phyloP scores from a whole-genome alignment of 2,113 vertebrate genomes.

The Vulpes lagopus region DNA sequence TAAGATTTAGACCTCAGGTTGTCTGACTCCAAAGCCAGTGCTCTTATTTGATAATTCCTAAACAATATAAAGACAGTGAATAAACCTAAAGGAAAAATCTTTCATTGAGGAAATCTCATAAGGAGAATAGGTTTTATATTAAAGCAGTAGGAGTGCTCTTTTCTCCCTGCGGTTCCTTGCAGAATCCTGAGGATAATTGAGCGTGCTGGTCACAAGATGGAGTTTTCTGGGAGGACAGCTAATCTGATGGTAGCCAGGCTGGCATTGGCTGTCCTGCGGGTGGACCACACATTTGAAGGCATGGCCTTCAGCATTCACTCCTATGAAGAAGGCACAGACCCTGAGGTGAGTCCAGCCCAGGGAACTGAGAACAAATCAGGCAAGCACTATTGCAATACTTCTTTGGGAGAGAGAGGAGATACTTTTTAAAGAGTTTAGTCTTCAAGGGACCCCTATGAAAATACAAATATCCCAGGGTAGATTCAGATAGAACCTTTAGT shows the following conservation, averaged over 20 bases:
- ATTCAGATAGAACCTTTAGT: background rate
- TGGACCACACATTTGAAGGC: constrained; percentile 87
- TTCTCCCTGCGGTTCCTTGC: constrained; percentile 2
- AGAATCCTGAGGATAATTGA: constrained; percentile 92
- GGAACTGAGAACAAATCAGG: background rate
- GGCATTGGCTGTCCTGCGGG: constrained; percentile 87
- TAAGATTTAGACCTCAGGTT: background rate
- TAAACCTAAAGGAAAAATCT: background rate
- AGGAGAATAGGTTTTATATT: constrained; percentile 8
- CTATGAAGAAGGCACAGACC: constrained; percentile 77
- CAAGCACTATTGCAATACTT: background rate
- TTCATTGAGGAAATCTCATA: background rate
- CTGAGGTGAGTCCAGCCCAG: constrained; percentile 87
- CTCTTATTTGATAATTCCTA: background rate
- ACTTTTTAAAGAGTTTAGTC: background rate
- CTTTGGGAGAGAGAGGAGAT: background rate
- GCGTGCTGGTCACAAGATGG: constrained; percentile 88
- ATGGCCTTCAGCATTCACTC: constrained; percentile 89
- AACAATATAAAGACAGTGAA: background rate
- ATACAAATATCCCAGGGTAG: background rate
- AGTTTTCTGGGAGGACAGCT: constrained; percentile 83
- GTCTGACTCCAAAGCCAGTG: background rate
- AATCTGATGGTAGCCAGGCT: constrained; percentile 85
- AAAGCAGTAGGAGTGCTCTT: background rate
- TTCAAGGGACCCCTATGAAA: constrained; percentile 35